Base-by-base conservation (phyloP, 1,140 invertebrate species). In the Onthophagus taurus region DNA sequence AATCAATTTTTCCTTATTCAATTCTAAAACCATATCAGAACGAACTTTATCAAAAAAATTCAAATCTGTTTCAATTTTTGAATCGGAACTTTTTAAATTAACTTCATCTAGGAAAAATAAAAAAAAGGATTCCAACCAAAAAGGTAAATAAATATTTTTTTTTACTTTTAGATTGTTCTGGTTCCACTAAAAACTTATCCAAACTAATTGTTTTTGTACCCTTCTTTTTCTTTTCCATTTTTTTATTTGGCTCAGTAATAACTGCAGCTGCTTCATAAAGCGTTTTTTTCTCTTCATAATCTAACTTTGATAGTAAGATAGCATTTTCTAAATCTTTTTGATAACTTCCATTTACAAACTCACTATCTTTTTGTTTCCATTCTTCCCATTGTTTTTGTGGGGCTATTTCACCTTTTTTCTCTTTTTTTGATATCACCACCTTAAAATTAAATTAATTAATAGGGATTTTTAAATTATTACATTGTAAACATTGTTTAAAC, bases 1-100 rank as follows among this genome's bases (percentile, higher is more conserved):
- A 58, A 70, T 77, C 29, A 78, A 74, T 66, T 78, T 77, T 50
- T 81, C 80, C 59, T 75, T 81, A 26, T 70, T 63, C 14, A 84
- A 58, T 52, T 78, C 78, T 59, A 74, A 69, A 53, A 73, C 75
- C 0, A 76, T 72, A 50, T 80, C 80, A 58, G 74, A 71, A 30
- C 78, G 71, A 20, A 85, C 66, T 55, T 75, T 72, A 41, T 81
- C 73, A 58, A 85, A 85, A 56, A 81, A 85, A 51, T 76, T 63
- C 14, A 60, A 49, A 51, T 72, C 69, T 9, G 35, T 43, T 5
- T 47, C 33, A 21, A 9, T 6, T 41, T 45, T 39, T 4, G 36
- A 21, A 16, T 35, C 23, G 13, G 16, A n/a, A 26, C 6, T n/a
- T 26, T 43, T 19, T 24, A 18, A n/a, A 8, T 43, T 43, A 20